Evolutionary conservation across 2,113 vertebrate genomes (phyloP), one percentile per base, ranked within the genome.

Genomic region (Panthera leo): DNA sequence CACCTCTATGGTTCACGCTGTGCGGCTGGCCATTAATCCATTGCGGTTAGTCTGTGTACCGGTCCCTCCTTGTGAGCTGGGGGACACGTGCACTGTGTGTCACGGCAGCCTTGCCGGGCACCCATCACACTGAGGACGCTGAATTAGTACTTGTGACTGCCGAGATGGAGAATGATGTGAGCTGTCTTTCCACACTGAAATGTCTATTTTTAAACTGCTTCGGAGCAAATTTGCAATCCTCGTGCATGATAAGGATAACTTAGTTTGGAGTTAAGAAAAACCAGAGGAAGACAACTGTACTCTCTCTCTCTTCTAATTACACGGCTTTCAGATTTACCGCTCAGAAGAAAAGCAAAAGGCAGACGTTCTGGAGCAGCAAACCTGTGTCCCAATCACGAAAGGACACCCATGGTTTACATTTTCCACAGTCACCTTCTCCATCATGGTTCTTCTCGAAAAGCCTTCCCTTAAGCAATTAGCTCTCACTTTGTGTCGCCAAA

Each of bases 1-100:
- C 19, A 8, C 55, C 18, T 2, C 23, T 25, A 3, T 8, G 0
- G 0, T 14, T 7, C 58, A 58, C 2, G 0, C 10, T 8, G 18
- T 21, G 61, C 7, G 10, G 53, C 21, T 9, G 23, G 39, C 8
- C 23, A 34, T 5, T 0, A 34, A 7, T 58, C 23, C 73, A 86
- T 1, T 31, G 15, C 5, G 55, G 48, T 9, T 27, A 45, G n/a
- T 39, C 68, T 55, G 39, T 3, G 58, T 5, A 11, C 0, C 9
- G 3, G 51, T 3, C 39, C 70, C 58, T 53, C 21, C 51, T 14
- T 5, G 39, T 0, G 16, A 53, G 42, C 61, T n/a, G 5, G 23
- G 71, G 23, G 36, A 58, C 1, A 27, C 8, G 4, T 18, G 45
- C 58, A 36, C 36, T 15, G 2, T 1, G 45, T 51, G 36, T 75